Evolutionary conservation across 2,888 invertebrate genomes (phyloP).

Genomic region (Rotaria sp.): DNA sequence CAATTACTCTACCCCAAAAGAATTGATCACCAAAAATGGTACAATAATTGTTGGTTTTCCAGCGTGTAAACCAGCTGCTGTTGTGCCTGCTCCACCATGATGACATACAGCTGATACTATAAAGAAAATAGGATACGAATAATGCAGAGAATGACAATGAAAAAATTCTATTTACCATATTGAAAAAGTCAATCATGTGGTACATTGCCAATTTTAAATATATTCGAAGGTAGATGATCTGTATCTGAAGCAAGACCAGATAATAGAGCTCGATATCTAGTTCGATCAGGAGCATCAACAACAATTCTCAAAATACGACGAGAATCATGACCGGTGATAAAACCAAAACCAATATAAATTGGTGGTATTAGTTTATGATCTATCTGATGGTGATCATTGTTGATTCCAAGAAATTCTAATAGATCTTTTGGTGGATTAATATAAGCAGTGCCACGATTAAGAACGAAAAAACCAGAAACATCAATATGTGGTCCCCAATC

Average conservation of each 20-base stretch:
- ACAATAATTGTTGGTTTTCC: conserved; percentile 14
- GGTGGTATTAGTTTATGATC: background rate
- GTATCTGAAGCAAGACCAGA: background rate
- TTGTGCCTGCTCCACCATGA: conserved; percentile 26
- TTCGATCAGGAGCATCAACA: background rate
- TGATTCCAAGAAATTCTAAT: background rate
- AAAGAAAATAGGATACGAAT: background rate
- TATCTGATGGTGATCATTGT: background rate
- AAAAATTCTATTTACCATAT: background rate
- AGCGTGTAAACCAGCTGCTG: conserved; percentile 19
- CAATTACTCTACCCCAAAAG: conserved; percentile 16
- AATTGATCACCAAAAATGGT: conserved; percentile 30
- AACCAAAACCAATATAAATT: conserved; percentile 5
- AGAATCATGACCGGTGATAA: conserved; percentile 22
- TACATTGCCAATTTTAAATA: conserved; percentile 16
- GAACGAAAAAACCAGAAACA: background rate
- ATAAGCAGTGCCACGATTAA: background rate
- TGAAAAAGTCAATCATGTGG: conserved; percentile 29
- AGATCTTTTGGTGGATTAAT: background rate
- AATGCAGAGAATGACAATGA: background rate
- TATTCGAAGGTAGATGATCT: background rate
- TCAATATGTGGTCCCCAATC: background rate
- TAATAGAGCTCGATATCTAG: background rate
- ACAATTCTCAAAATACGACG: background rate
- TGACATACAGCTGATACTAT: conserved; percentile 21